phyloP scores from a whole-genome alignment of 2,113 vertebrate genomes.

The Trematomus loennbergii region DNA sequence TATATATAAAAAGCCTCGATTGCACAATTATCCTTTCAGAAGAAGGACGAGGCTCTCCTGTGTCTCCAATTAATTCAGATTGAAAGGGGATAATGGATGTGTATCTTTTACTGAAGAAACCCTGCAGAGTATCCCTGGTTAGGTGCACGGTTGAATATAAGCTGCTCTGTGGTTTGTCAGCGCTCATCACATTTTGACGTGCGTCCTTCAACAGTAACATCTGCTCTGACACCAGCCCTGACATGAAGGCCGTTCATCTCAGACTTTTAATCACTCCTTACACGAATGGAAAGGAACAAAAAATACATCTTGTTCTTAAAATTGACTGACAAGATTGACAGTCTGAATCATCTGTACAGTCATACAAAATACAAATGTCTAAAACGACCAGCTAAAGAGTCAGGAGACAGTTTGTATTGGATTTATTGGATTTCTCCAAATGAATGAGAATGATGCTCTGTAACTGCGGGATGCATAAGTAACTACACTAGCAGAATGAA shows the following conservation, averaged over 20 bases:
- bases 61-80: slow-evolving; percentile 6
- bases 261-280: slow-evolving; percentile 22
- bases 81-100: background rate
- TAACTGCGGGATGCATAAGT: background rate
- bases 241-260: slow-evolving; percentile 1
- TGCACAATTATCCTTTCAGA: background rate
- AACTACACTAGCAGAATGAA: background rate
- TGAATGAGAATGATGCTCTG: background rate
- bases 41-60: background rate
- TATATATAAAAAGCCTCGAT: background rate
- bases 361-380: background rate
- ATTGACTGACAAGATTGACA: slow-evolving; percentile 9
- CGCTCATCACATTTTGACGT: slow-evolving; percentile 20
- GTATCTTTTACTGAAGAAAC: background rate
- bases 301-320: background rate
- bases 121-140: background rate
- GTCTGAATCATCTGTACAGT: background rate
- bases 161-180: slow-evolving; percentile 6
- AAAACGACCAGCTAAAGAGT: background rate
- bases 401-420: background rate
- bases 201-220: slow-evolving; percentile 30
- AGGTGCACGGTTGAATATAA: background rate
- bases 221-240: background rate
- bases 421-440: background rate
- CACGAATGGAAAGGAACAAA: background rate